A percentile compares a stretch with the other conserved stretches of the same genome.
These are phyloP conservation scores for Notothenia coriiceps DNA, from an alignment of 2,113 vertebrate species.

Conservation along the genomic window DNA sequence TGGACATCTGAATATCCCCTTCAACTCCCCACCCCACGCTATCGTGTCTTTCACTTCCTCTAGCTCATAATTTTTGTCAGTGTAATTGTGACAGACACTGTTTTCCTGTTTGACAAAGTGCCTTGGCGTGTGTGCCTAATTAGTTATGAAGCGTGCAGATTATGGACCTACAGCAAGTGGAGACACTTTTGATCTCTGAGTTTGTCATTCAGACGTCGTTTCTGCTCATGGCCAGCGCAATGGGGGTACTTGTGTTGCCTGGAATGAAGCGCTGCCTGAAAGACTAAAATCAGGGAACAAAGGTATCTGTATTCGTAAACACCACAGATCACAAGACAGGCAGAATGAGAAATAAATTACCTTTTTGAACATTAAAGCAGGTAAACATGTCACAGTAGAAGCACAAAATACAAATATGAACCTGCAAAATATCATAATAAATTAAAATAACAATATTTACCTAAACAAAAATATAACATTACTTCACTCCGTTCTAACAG, in stretches of 20 bases:
- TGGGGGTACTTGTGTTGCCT: background rate
- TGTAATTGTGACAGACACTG: background rate
- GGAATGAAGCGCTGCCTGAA: background rate
- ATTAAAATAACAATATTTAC: too few relatives aligned
- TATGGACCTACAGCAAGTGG: background rate
- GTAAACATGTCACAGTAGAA: too few relatives aligned
- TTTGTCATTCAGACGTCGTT: background rate
- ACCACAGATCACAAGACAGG: too few relatives aligned
- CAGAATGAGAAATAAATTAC: too few relatives aligned
- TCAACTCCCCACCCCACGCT: background rate
- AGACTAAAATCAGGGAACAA: background rate
- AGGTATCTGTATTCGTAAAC: too few relatives aligned
- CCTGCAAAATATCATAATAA: too few relatives aligned
- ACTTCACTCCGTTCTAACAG: conserved; percentile 46
- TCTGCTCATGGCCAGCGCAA: background rate
- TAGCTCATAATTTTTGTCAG: background rate
- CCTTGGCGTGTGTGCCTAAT: background rate
- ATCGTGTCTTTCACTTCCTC: background rate
- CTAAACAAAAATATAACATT: too few relatives aligned
- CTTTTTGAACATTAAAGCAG: too few relatives aligned
- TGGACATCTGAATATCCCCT: background rate
- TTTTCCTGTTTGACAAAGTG: background rate
- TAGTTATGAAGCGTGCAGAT: background rate
- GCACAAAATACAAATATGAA: too few relatives aligned
- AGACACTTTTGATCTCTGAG: background rate